Evolutionary conservation across 2,113 vertebrate species (phyloP).

Genomic region (Lamprotornis superbus): DNA sequence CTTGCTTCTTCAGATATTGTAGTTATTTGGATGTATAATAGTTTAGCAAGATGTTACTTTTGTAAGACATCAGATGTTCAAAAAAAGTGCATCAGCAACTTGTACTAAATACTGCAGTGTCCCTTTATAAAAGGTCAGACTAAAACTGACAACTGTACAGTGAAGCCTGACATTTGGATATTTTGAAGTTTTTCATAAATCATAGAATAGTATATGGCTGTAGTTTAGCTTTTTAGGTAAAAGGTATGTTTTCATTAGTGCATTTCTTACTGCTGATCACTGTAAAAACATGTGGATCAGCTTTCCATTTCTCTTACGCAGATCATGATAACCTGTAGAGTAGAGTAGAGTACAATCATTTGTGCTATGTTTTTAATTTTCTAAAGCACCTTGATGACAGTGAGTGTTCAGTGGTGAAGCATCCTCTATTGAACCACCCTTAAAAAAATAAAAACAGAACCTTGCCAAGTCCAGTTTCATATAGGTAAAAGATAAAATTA

Average conservation of each 20-base stretch:
- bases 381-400: conserved; percentile 87
- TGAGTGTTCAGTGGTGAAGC: conserved; percentile 84
- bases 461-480: conserved; percentile 71
- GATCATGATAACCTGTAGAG: conserved; percentile 83
- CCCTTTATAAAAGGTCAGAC: conserved; percentile 91
- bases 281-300: conserved; percentile 78
- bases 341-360: conserved; percentile 84
- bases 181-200: conserved; percentile 87
- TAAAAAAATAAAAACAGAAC: conserved; percentile 42
- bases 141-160: conserved; percentile 82
- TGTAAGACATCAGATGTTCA: conserved; percentile 98
- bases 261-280: conserved; percentile 82
- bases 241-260: conserved; percentile 84
- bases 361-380: conserved; percentile 84
- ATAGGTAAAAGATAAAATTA: conserved; percentile 75
- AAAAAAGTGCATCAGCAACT: conserved; percentile 91
- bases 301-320: conserved; percentile 82
- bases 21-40: conserved; percentile 99
- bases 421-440: conserved; percentile 82
- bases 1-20: conserved; percentile 99
- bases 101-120: conserved; percentile 95
- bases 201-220: conserved; percentile 83
- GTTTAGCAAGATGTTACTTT: conserved; percentile 99
- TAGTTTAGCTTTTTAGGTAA: conserved; percentile 85
- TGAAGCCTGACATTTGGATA: conserved; percentile 84